phyloP scores from a whole-genome alignment of 2,113 vertebrate species.

The Cyprinodon brontotheroides region DNA sequence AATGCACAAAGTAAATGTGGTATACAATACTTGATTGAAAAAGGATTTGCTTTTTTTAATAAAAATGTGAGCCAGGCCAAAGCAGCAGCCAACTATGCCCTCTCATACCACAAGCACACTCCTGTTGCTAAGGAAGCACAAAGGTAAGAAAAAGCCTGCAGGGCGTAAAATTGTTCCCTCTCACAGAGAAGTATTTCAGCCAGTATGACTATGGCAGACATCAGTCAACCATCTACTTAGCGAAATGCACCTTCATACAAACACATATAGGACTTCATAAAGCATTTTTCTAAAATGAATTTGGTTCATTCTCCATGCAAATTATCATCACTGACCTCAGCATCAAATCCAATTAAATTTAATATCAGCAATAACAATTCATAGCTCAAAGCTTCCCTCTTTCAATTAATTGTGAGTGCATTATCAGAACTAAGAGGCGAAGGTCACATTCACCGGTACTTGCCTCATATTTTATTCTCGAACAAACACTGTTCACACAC shows the following conservation, averaged over 20 bases:
- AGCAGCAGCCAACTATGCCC: constrained; percentile 31
- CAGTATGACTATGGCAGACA: constrained; percentile 46
- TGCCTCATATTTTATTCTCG: constrained; percentile 14
- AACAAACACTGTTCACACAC: background rate
- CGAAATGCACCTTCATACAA: constrained; percentile 13
- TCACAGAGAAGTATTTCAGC: constrained; percentile 30
- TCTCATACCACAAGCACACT: constrained; percentile 33
- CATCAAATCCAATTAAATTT: constrained; percentile 35
- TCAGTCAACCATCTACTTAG: constrained; percentile 34
- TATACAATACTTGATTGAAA: constrained; percentile 51
- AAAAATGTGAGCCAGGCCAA: constrained; percentile 28
- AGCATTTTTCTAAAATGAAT: constrained; percentile 17
- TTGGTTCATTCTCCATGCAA: constrained; percentile 8
- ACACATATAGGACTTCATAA: constrained; percentile 1
- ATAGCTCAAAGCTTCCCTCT: constrained; percentile 37
- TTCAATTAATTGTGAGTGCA: constrained; percentile 46
- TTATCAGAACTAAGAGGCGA: constrained; percentile 34
- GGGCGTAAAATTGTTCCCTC: constrained; percentile 38
- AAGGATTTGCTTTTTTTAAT: constrained; percentile 45
- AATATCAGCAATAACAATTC: constrained; percentile 34
- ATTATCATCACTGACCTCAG: constrained; percentile 13
- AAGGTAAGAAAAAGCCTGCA: constrained; percentile 53
- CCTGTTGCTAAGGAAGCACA: constrained; percentile 41
- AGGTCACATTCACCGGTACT: constrained; percentile 1
- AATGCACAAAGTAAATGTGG: constrained; percentile 16